Evolutionary conservation across 2,888 invertebrate genomes (phyloP), one percentile per base, ranked within the genome.

Genomic region (Calliopum simillimum): DNA sequence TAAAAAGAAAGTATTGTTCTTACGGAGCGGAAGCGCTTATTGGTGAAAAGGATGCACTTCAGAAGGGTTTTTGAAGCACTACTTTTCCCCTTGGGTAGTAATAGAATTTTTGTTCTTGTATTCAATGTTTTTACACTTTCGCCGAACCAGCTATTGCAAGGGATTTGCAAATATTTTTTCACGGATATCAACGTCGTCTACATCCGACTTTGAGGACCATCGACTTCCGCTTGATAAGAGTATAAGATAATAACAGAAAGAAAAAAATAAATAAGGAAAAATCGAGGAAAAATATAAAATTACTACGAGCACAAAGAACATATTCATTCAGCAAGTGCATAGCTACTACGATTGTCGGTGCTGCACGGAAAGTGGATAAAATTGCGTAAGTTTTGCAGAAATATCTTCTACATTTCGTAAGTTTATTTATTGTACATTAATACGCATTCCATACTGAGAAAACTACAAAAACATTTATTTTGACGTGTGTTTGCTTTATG

Each of bases 191-290:
- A 14, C 16, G 59, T 41, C 43, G 59, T 59, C 19, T 21, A 47
- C 47, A 46, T 63, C 62, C 62, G 47, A 33, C 33, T 33, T 47
- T 23, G 47, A 49, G 62, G n/a, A 46, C 46, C 19, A 61, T 11
- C 13, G n/a, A 49, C 47, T 47, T 63, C 47, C 23, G 47, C 23
- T 46, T 23, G 47, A 23, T 49, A 14, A n/a, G 19, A 33, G 19
- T 11, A 41, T 59, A 59, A 33, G 16, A 41, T 25, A 58, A 16
- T 25, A 25, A 58, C 23, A 16, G 11, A 46, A n/a, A 51, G 3
- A 51, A 51, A 51, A 51, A 1, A 19, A 12, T 16, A 21, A 16
- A 51, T 16, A 4, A 21, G 51, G 21, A 21, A 51, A n/a, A n/a
- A n/a, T n/a, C n/a, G n/a, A n/a, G n/a, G n/a, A n/a, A n/a, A n/a